Evolutionary conservation across 2,797 vertebrate species (phyloP), one percentile per base, ranked within the genome.

Genomic region (Erpetoichthys calabaricus): DNA sequence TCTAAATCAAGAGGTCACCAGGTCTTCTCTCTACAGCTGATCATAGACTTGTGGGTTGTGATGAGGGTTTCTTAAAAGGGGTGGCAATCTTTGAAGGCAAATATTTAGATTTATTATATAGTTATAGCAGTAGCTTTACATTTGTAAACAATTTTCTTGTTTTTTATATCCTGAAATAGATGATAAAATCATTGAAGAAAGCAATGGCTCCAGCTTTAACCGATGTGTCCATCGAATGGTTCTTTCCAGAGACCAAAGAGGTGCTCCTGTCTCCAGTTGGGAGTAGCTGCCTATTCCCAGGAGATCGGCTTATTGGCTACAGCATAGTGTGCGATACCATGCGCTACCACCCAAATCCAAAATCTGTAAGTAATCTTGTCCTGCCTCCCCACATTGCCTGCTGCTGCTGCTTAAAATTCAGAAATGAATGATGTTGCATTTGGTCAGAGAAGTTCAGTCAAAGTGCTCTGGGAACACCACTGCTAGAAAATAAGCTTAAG

Each of bases 141-240:
- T 25, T 25, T 25, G 25, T 25, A 25, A n/a, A 9, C 51, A 55
- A 42, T 46, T 42, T 54, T 6, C 47, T 57, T 41, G 41, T 4
- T 46, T 46, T 61, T 57, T 46, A 51, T 46, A 64, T 45, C 52
- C 47, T 7, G 61, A 55, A 10, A 41, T 79, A 98, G 95, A 91
- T 98, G 90, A 78, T 99, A 58, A 91, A 83, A 62, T 89, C 87
- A 0, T 75, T 99, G 77, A 97, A 95, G 86, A 95, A 87, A 70
- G 90, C 87, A 1, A 90, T 95, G 93, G 86, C 80, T 0, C 91
- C 93, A 0, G 88, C 89, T 4, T 81, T 99, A 62, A 97, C 89
- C 0, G 91, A 97, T 0, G 90, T 99, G 67, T 86, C 89, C 0
- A 88, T 97, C 54, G 92, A 98, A 56, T 99, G 95, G 95, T 68